phyloP scores from a whole-genome alignment of 2,797 vertebrate species.

The Rhadinocentrus ornatus region DNA sequence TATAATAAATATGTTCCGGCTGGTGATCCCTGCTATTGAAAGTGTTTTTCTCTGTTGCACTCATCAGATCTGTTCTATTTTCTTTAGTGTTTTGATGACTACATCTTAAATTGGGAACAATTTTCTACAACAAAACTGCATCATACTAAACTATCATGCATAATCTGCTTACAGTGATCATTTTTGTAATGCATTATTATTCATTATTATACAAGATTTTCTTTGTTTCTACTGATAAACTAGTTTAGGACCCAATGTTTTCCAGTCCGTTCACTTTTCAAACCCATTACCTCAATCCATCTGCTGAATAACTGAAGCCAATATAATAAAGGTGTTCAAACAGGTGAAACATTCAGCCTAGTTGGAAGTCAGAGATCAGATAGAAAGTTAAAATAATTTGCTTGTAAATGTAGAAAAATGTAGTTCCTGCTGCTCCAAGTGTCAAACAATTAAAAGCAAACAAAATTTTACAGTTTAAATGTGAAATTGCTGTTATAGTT shows the following conservation, averaged over 20 bases:
- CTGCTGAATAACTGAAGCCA: not conserved
- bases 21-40: conserved; percentile 15
- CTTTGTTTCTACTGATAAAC: no score
- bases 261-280: no score
- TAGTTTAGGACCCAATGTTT: no score
- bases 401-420: not conserved
- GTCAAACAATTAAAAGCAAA: not conserved
- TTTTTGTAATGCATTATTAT: not conserved
- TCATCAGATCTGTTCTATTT: no score
- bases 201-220: no score
- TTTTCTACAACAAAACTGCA: not conserved
- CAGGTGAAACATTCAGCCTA: not conserved
- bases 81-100: no score
- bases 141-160: not conserved
- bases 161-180: no score
- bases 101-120: no score
- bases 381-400: not conserved
- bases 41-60: not conserved
- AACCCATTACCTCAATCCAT: not conserved
- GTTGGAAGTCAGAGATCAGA: not conserved
- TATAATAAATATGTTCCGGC: conserved; percentile 16
- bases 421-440: not conserved
- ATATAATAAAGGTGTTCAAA: not conserved
- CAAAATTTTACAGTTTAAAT: no score
- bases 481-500: not conserved